Conservation (phyloP, 2,113 vertebrate species). For the Neotragus pygmaeus region DNA sequence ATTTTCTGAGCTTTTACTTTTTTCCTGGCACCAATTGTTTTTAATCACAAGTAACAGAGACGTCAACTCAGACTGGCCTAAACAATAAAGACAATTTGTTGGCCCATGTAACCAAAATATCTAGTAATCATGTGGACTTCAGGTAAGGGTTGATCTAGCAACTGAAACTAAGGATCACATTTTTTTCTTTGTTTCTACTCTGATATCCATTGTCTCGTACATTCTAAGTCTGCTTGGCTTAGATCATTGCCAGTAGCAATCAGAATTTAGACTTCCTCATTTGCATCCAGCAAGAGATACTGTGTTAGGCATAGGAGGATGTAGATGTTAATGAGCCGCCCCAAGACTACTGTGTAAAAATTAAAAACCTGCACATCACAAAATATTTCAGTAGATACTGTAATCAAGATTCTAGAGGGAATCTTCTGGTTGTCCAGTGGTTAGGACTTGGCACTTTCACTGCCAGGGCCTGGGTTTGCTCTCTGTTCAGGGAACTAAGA, state of each 20-base stretch:
- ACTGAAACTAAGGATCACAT: conserved; percentile 10
- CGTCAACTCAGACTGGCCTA: background rate
- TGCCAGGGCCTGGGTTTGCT: background rate
- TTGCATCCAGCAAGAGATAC: background rate
- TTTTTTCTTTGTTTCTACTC: background rate
- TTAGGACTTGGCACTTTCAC: background rate
- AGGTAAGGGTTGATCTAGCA: conserved; percentile 9
- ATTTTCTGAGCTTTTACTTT: background rate
- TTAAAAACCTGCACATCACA: background rate
- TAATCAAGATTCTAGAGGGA: background rate
- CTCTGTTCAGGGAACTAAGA: background rate
- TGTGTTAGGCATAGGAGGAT: background rate
- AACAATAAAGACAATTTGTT: conserved; percentile 20
- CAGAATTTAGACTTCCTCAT: background rate
- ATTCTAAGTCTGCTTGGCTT: background rate
- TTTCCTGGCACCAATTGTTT: background rate
- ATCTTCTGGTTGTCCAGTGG: background rate
- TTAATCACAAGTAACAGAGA: conserved; percentile 12
- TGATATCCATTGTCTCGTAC: background rate
- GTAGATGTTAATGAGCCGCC: background rate
- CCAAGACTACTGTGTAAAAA: background rate
- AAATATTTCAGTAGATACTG: background rate
- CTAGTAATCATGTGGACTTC: background rate
- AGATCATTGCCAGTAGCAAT: background rate
- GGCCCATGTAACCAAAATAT: background rate